A percentile compares a stretch with the other conserved stretches of the same genome.
phyloP scores from a whole-genome alignment of 2,113 vertebrate genomes.

The Rhea americana region DNA sequence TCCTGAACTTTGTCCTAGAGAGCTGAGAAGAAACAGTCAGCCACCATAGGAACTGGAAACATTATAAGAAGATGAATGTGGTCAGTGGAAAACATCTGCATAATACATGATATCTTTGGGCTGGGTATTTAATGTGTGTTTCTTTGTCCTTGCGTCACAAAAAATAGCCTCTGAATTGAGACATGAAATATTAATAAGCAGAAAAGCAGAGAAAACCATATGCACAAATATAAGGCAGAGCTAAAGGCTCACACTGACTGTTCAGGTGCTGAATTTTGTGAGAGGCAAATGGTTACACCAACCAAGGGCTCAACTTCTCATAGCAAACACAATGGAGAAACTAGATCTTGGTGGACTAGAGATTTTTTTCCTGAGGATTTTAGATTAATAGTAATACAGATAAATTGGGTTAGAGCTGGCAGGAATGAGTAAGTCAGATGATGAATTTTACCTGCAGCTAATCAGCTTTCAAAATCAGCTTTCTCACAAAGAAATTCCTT shows the following conservation, averaged over 20 bases:
- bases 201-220: background rate
- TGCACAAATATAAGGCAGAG: background rate
- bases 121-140: background rate
- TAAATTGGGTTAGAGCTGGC: background rate
- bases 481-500: background rate
- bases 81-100: slow-evolving; percentile 37
- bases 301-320: background rate
- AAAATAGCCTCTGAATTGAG: background rate
- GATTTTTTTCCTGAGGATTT: background rate
- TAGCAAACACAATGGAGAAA: background rate
- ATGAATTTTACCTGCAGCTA: background rate
- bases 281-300: background rate
- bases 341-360: accelerated
- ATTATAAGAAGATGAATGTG: background rate
- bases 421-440: background rate
- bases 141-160: background rate
- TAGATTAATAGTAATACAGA: background rate
- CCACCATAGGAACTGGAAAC: background rate
- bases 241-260: background rate
- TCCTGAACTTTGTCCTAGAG: background rate
- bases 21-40: background rate
- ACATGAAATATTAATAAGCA: slow-evolving; percentile 45
- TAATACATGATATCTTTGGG: slow-evolving; percentile 8
- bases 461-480: background rate
- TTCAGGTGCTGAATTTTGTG: accelerated